Evolutionary conservation across 2,888 invertebrate genomes (phyloP), one percentile per base, ranked within the genome.

Genomic region (Pasiphila rectangulata): DNA sequence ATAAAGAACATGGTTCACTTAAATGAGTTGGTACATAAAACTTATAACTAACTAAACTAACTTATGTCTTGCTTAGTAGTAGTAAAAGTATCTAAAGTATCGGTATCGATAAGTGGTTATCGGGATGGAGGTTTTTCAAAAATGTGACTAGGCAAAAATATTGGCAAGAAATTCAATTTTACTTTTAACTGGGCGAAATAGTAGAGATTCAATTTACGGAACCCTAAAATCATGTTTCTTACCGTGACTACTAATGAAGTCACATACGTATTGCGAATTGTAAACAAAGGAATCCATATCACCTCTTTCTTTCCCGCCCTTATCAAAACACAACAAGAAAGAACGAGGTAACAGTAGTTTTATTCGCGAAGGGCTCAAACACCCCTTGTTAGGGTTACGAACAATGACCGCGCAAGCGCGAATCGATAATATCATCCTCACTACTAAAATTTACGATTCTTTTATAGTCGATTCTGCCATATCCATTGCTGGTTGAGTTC

Each of bases 351-450:
- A 55, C 21, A 38, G 7, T 23, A 24, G 19, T 24, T 43, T 57
- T 49, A 42, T 44, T 54, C 60, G 58, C 46, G 51, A 60, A 63
- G 23, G 47, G 51, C 49, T 54, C 56, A 3, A 57, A 63, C 56
- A 62, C 61, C 72, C 76, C 59, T 67, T 56, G 59, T 54, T 54
- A 67, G 75, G 75, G 75, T 66, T 64, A 72, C 65, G 58, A 77
- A 72, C 68, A 68, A 57, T 50, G 59, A 63, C 58, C 69, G 80
- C 87, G 87, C 87, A 62, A 83, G 83, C 87, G 87, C 72, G 68
- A 81, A 87, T 87, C 87, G 75, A 87, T 87, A 86, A 69, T 59
- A 35, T 56, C 34, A 59, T 68, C 61, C 35, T 41, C 61, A 79
- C 61, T 56, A 64, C 29, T 54, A 25, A 46, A 54, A 35, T 45